Base-by-base conservation (phyloP, 2,888 invertebrate species). In the Spodoptera exigua region DNA sequence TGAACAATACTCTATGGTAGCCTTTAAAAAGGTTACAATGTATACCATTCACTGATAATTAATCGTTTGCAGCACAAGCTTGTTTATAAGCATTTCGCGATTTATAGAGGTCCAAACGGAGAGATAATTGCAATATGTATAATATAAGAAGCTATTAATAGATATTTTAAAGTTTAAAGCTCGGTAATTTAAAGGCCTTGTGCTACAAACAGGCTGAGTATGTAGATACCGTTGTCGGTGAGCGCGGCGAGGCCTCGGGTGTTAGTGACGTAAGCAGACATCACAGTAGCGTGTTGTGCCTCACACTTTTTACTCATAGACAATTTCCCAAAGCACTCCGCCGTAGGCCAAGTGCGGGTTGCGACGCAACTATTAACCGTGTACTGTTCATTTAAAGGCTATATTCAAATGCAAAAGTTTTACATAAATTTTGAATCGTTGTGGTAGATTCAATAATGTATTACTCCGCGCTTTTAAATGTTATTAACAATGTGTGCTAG, bases 201-300 rank as follows among this genome's bases (percentile, higher is more conserved):
- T 75, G 75, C 67, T 64, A 73, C 73, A 75, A 67, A 73, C 44
- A 17, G 44, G 43, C 37, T 60, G 57, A 16, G 18, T 39, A 61
- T 63, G 43, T 53, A 35, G n/a, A 46, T 65, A 65, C 56, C 57
- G 12, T 21, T 46, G 57, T 58, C 54, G 48, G 46, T 47, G 67
- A 61, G 67, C 49, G 56, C 37, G 48, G 68, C 74, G 63, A 47
- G 48, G 62, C 49, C 49, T 69, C 61, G 59, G 49, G 71, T 74
- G 80, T 86, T 87, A 86, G 84, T 84, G 80, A 84, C 85, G 80
- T 67, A 87, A 87, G 87, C 87, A 78, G 81, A 89, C 89, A 84
- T 89, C 90, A 89, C 90, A 88, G 75, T 78, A 82, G 86, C 85
- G 78, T 82, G 86, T 90, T 84, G 86, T 87, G 85, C 88, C 85